These are phyloP conservation scores for Pinctada fucata DNA, from an alignment of 2,888 invertebrate species.

Conservation along the genomic window DNA sequence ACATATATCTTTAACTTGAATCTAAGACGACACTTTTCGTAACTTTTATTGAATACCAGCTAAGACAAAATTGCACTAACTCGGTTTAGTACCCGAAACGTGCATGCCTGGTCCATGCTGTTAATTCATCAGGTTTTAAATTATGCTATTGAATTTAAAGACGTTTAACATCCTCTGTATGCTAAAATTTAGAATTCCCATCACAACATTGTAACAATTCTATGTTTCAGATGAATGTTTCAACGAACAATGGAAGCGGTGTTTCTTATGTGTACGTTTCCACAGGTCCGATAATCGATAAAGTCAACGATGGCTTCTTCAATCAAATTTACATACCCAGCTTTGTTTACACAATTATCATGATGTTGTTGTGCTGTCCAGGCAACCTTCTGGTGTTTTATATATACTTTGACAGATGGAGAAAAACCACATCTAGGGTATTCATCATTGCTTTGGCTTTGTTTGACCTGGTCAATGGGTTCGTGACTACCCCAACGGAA, in stretches of 20 bases:
- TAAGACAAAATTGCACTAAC: too few relatives aligned
- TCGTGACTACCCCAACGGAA: constrained; percentile 28
- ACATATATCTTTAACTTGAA: too few relatives aligned
- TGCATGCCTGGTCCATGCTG: too few relatives aligned
- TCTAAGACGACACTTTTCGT: too few relatives aligned
- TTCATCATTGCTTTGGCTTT: constrained; percentile 38
- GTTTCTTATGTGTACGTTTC: not conserved
- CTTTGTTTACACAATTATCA: constrained; percentile 23
- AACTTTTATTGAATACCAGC: too few relatives aligned
- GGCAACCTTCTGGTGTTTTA: constrained; percentile 30
- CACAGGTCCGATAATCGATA: not conserved
- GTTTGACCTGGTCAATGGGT: constrained; percentile 35
- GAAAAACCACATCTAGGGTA: constrained; percentile 31
- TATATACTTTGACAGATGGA: constrained; percentile 30
- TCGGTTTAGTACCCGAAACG: too few relatives aligned
- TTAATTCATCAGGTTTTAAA: too few relatives aligned
- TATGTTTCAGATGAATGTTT: not conserved
- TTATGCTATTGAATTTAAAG: too few relatives aligned
- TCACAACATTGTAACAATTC: too few relatives aligned
- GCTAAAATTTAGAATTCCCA: too few relatives aligned
- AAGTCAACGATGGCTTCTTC: constrained; percentile 14
- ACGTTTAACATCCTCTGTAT: too few relatives aligned
- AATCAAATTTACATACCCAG: constrained; percentile 13
- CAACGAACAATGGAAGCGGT: not conserved
- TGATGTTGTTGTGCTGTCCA: constrained; percentile 22